These are phyloP conservation scores for Eilema caniola DNA, from an alignment of 2,888 invertebrate genomes.

Conservation along the genomic window DNA sequence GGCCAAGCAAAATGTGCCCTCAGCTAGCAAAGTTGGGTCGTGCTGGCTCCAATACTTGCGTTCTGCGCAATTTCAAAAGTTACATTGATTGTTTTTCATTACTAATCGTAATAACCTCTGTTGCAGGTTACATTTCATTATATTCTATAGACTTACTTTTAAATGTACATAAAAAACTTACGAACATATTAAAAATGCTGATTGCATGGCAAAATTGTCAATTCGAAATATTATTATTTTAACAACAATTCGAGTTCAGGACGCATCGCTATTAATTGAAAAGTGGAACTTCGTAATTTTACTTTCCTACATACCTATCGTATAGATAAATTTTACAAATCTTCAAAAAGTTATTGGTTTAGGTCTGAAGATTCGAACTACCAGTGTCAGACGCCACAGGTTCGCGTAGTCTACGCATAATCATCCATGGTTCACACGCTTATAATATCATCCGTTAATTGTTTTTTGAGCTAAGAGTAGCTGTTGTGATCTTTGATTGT, in stretches of 20 bases:
- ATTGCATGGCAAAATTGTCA: too few species aligned
- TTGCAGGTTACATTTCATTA: too few species aligned
- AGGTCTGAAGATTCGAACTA: not conserved
- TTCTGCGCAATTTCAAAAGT: conserved; percentile 68
- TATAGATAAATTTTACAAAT: too few species aligned
- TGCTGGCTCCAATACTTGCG: conserved; percentile 89
- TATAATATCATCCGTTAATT: not conserved
- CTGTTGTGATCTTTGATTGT: not conserved
- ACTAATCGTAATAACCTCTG: too few species aligned
- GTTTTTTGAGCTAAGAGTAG: not conserved
- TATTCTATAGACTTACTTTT: too few species aligned
- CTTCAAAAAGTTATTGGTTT: not conserved
- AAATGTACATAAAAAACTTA: too few species aligned
- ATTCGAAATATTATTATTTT: too few species aligned
- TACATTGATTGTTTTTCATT: conserved; percentile 10
- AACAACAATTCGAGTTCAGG: too few species aligned
- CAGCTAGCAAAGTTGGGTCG: conserved; percentile 89
- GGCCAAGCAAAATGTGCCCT: conserved; percentile 89
- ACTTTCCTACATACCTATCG: too few species aligned
- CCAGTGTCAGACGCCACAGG: not conserved
- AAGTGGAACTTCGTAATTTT: too few species aligned
- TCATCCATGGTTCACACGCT: not conserved
- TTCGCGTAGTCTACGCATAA: not conserved
- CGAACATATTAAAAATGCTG: too few species aligned
- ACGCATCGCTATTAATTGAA: too few species aligned